These are phyloP conservation scores for Caligus rogercresseyi DNA, from an alignment of 1,140 invertebrate species.

Conservation along the genomic window DNA sequence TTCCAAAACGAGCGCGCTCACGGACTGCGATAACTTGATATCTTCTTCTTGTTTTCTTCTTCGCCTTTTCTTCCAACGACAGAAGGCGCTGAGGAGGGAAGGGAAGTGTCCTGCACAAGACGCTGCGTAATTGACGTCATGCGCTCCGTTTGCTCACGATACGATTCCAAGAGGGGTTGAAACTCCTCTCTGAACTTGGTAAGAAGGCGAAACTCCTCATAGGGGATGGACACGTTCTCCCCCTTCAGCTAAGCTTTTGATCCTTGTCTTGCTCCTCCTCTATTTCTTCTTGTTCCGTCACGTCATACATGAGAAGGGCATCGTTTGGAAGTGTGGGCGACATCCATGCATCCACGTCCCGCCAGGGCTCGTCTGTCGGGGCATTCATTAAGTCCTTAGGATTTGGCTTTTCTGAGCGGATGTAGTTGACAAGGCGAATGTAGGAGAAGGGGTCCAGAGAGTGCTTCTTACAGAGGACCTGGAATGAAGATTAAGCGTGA, in stretches of 20 bases:
- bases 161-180: slow-evolving; percentile 32
- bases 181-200: slow-evolving; percentile 21
- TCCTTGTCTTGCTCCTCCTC: slow-evolving; percentile 2
- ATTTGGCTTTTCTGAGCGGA: slow-evolving; percentile 43
- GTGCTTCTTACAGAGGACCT: slow-evolving; percentile 43
- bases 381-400: slow-evolving; percentile 36
- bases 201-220: slow-evolving; percentile 12
- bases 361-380: slow-evolving; percentile 39
- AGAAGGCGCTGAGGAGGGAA: not conserved
- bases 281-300: slow-evolving; percentile 31
- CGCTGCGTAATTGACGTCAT: slow-evolving; percentile 6
- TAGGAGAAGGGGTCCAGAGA: slow-evolving; percentile 64
- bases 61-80: too few relatives aligned
- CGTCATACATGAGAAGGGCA: slow-evolving; percentile 59
- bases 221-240: not conserved
- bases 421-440: slow-evolving; percentile 53
- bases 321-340: slow-evolving; percentile 55
- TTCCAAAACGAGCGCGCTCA: slow-evolving; percentile 26
- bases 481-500: slow-evolving; percentile 30
- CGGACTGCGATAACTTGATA: too few relatives aligned
- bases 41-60: too few relatives aligned
- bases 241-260: not conserved
- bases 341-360: slow-evolving; percentile 45
- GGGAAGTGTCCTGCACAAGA: not conserved
- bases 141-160: slow-evolving; percentile 30